Percentiles rank a stretch among this genome's conserved stretches.
phyloP scores from a whole-genome alignment of 2,113 vertebrate genomes.

The Centropristis striata region DNA sequence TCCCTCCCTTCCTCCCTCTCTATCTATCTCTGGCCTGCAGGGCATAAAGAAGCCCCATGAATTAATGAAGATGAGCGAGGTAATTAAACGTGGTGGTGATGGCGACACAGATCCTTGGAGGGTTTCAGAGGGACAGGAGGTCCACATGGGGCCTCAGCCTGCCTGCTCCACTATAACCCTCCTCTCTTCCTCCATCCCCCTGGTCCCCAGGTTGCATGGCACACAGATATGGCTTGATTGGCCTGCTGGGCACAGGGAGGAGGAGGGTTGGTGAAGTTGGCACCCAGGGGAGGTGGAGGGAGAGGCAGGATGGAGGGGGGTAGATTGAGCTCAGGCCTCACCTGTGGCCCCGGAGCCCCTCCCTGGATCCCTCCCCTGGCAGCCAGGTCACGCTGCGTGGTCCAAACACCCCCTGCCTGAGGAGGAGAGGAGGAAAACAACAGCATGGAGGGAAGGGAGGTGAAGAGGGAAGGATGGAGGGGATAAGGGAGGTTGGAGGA shows the following conservation, averaged over 20 bases:
- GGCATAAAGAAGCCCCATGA: slow-evolving; percentile 90
- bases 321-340: slow-evolving; percentile 88
- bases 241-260: slow-evolving; percentile 89
- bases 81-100: slow-evolving; percentile 93
- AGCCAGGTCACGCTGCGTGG: slow-evolving; percentile 86
- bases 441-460: slow-evolving; percentile 79
- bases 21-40: slow-evolving; percentile 84
- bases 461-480: slow-evolving; percentile 74
- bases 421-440: slow-evolving; percentile 80
- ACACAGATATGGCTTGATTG: slow-evolving; percentile 91
- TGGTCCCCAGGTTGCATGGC: slow-evolving; percentile 87
- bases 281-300: slow-evolving; percentile 78
- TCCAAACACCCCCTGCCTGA: slow-evolving; percentile 84
- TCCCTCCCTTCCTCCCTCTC: slow-evolving; percentile 26
- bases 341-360: slow-evolving; percentile 90
- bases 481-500: slow-evolving; percentile 62
- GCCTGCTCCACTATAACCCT: slow-evolving; percentile 50
- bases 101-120: slow-evolving; percentile 91
- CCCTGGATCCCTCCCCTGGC: slow-evolving; percentile 87
- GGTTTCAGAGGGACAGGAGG: slow-evolving; percentile 90
- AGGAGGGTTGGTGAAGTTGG: slow-evolving; percentile 71
- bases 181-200: slow-evolving; percentile 47
- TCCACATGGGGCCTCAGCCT: slow-evolving; percentile 80
- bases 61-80: slow-evolving; percentile 94
- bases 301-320: slow-evolving; percentile 71